Evolutionary conservation across 2,113 vertebrate genomes (phyloP), one percentile per base, ranked within the genome.

Genomic region (Mesembrinibis cayennensis): DNA sequence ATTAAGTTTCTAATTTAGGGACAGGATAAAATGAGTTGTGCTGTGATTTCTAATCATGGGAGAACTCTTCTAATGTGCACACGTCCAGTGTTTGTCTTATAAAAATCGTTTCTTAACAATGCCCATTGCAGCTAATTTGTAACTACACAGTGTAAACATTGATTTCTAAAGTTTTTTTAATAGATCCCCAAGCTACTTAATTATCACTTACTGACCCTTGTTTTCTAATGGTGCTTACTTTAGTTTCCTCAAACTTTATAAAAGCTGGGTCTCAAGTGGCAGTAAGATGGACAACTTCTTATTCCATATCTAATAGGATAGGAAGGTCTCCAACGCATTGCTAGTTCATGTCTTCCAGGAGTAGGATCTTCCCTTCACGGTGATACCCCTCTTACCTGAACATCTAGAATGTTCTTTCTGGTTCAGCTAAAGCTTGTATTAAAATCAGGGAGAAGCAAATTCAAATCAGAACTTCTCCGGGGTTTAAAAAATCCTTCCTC

Each of bases 81-180:
- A 79, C 11, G 2, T 94, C 95, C 78, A 26, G 77, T 95, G 96
- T 97, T 96, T 96, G 93, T 91, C 81, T 40, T 96, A 91, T 84
- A 93, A 97, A 95, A 95, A 87, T 65, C 49, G 66, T 78, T 96
- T 70, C 94, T 94, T 97, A 98, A 98, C 96, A 97, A 98, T 97
- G 97, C 97, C 97, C 97, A 93, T 91, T 96, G 97, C 97, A 97
- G 96, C 95, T 97, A 96, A 98, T 98, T 98, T 98, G 96, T 96
- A 95, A 89, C 95, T 74, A 76, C 86, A 73, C 40, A 84, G 82
- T 91, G 92, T 97, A 97, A 98, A 97, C 96, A 97, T 42, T 96
- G 94, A 92, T 95, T 96, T 93, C 63, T 82, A 61, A 92, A 97
- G 93, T 94, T 96, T 95, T 94, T 96, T 96, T 96, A 98, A 97